These are phyloP conservation scores for Oriolus oriolus DNA, from an alignment of 2,113 vertebrate genomes.

Conservation along the genomic window DNA sequence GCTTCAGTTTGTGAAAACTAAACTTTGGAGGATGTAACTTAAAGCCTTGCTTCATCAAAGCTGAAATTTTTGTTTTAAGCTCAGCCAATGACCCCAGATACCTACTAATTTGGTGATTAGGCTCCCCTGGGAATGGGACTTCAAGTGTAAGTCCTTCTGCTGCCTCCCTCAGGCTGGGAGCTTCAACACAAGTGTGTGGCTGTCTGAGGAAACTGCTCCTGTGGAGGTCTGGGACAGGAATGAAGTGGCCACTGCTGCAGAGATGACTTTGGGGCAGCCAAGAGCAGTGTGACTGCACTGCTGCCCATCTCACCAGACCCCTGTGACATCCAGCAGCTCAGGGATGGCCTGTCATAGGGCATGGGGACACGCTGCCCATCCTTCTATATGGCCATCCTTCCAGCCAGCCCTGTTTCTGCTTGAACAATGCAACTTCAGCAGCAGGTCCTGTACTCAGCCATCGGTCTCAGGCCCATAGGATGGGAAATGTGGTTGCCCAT, in stretches of 20 bases:
- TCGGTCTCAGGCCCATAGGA: background rate
- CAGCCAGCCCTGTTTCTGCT: background rate
- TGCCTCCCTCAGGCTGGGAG: background rate
- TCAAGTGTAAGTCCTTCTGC: background rate
- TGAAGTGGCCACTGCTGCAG: background rate
- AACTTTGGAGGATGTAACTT: background rate
- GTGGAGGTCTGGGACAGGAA: background rate
- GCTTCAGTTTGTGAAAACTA: background rate
- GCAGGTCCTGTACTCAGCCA: background rate
- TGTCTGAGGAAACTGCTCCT: background rate
- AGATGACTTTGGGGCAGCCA: background rate
- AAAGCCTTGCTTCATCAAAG: background rate
- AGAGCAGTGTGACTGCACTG: background rate
- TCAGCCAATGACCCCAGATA: background rate
- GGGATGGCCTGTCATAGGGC: background rate
- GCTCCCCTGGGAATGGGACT: background rate
- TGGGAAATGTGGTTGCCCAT: background rate
- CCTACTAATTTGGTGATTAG: background rate
- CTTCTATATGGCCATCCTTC: accelerated
- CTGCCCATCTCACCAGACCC: background rate
- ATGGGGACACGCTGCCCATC: background rate
- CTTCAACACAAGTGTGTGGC: background rate
- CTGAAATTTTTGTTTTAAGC: background rate
- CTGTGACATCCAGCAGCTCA: background rate
- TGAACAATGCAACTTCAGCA: background rate